Conservation (phyloP, 2,888 invertebrate genomes). For the Rotaria magnacalcarata region DNA sequence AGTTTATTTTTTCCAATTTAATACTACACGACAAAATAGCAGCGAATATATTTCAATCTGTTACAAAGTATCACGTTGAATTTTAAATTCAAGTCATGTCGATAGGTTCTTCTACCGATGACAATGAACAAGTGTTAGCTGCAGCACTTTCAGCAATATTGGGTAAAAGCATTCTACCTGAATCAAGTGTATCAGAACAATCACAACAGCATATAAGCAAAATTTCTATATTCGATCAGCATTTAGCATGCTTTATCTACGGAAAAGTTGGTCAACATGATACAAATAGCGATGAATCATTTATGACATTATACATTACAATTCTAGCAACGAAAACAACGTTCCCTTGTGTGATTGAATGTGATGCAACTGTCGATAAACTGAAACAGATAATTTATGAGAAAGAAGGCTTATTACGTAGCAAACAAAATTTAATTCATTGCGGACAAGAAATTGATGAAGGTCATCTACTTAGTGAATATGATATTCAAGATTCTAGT, state of each 20-base stretch:
- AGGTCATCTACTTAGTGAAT: background rate
- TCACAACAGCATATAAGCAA: background rate
- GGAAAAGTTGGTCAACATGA: background rate
- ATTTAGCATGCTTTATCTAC: background rate
- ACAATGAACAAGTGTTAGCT: background rate
- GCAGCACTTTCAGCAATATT: background rate
- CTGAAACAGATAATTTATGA: background rate
- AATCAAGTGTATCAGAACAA: background rate
- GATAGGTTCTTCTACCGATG: background rate
- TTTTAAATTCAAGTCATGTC: background rate
- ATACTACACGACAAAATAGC: too few relatives aligned
- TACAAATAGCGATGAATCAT: background rate
- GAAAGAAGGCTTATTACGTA: background rate
- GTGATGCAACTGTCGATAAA: background rate
- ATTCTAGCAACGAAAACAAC: background rate
- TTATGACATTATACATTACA: background rate
- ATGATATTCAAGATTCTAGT: conserved; percentile 3
- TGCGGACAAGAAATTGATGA: background rate
- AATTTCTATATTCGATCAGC: conserved; percentile 14
- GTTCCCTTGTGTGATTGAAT: background rate
- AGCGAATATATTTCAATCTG: background rate
- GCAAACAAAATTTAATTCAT: conserved; percentile 11
- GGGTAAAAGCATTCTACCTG: background rate
- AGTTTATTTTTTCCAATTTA: background rate
- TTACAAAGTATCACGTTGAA: background rate